A percentile compares a stretch with the other conserved stretches of the same genome.
Conservation (phyloP, 2,888 invertebrate genomes). For the Ormyrus rosae region DNA sequence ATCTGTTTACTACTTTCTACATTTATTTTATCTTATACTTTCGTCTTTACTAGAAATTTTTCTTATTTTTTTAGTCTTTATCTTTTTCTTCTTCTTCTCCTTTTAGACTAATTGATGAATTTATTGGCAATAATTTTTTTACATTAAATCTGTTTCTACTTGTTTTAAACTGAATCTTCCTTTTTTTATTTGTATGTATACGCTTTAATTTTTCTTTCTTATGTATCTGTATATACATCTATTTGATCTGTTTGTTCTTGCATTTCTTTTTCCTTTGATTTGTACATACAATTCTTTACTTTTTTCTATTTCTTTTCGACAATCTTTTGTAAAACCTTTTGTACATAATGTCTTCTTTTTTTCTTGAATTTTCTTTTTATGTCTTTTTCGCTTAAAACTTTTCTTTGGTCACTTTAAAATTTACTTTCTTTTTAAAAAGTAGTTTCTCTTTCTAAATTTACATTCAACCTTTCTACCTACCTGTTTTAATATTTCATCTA, state of each 20-base stretch:
- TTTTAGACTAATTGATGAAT: constrained; percentile 22
- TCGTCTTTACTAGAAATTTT: constrained; percentile 51
- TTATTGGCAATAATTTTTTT: too few species aligned
- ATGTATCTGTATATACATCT: neutral
- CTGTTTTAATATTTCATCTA: constrained; percentile 11
- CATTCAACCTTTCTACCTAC: neutral
- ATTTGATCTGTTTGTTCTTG: constrained; percentile 5
- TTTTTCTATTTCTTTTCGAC: neutral
- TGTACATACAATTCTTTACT: neutral
- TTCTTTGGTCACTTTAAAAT: neutral
- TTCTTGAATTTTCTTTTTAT: too few species aligned
- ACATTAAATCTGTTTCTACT: too few species aligned
- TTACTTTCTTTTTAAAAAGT: neutral
- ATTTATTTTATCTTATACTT: constrained; percentile 45
- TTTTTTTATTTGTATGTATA: neutral
- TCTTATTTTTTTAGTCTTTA: constrained; percentile 41
- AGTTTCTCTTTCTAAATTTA: neutral
- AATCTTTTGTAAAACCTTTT: too few species aligned
- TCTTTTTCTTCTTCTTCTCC: constrained; percentile 46
- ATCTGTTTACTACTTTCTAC: constrained; percentile 44
- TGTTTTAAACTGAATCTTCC: too few species aligned
- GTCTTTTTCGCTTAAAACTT: neutral
- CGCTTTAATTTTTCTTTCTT: neutral
- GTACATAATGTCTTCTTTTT: too few species aligned
- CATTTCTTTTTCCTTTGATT: neutral